These are phyloP conservation scores for Misgurnus anguillicaudatus DNA, from an alignment of 2,113 vertebrate genomes.

Conservation along the genomic window DNA sequence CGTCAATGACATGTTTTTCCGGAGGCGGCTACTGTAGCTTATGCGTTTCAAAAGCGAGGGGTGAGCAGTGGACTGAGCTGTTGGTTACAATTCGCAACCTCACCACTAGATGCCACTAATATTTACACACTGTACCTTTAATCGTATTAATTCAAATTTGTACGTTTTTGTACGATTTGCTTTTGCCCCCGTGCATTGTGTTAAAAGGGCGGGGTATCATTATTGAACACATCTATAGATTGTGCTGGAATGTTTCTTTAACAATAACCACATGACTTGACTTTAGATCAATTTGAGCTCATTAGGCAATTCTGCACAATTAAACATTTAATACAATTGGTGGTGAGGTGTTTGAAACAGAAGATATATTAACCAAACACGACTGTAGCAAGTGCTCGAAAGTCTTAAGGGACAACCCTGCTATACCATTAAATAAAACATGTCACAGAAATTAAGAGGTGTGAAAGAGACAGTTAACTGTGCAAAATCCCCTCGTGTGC, in stretches of 20 bases:
- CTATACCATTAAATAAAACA: constrained; percentile 1
- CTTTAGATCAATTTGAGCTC: background rate
- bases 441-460: constrained; percentile 46
- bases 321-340: background rate
- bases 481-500: constrained; percentile 37
- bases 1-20: no score
- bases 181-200: no score
- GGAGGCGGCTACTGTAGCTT: no score
- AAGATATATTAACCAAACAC: background rate
- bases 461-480: constrained; percentile 45
- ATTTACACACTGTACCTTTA: no score
- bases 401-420: constrained; percentile 36
- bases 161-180: no score
- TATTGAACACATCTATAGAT: background rate
- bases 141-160: no score
- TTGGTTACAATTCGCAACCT: no score
- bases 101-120: no score
- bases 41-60: no score
- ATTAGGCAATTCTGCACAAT: background rate
- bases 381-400: background rate
- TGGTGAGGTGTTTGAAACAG: no score
- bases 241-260: background rate
- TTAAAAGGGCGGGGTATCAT: no score
- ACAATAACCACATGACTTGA: background rate
- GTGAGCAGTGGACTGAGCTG: no score